These are phyloP conservation scores for Halcyon chelicuti DNA, from an alignment of 2,797 vertebrate species.

Conservation along the genomic window DNA sequence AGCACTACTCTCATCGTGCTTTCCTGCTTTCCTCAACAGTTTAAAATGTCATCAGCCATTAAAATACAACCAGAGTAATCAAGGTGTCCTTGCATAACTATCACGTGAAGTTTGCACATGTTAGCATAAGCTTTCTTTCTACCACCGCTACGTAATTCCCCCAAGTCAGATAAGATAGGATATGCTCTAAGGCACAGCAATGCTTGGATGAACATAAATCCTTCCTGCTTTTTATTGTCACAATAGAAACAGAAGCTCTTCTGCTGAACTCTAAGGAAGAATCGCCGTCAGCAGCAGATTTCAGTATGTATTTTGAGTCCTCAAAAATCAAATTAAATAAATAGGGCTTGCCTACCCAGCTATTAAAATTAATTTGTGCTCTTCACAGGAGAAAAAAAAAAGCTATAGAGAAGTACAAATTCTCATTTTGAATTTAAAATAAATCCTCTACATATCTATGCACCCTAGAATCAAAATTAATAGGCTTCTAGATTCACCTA, in stretches of 20 bases:
- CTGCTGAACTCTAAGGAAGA: neutral
- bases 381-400: neutral
- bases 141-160: neutral
- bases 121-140: neutral
- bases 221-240: neutral
- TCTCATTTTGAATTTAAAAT: neutral
- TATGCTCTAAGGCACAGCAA: neutral
- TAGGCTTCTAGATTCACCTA: neutral
- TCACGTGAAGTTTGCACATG: neutral
- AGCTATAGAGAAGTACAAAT: neutral
- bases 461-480: neutral
- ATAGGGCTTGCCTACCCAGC: neutral
- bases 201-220: neutral
- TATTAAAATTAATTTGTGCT: neutral
- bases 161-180: neutral
- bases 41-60: neutral
- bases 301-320: neutral
- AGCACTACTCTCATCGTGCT: neutral
- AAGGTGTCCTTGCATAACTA: neutral
- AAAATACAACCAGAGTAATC: neutral
- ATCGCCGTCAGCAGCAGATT: neutral
- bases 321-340: neutral
- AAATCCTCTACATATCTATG: neutral
- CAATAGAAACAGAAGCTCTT: neutral
- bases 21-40: neutral